Evolutionary conservation across 2,113 vertebrate genomes (phyloP).

Genomic region (Entelurus aequoreus): DNA sequence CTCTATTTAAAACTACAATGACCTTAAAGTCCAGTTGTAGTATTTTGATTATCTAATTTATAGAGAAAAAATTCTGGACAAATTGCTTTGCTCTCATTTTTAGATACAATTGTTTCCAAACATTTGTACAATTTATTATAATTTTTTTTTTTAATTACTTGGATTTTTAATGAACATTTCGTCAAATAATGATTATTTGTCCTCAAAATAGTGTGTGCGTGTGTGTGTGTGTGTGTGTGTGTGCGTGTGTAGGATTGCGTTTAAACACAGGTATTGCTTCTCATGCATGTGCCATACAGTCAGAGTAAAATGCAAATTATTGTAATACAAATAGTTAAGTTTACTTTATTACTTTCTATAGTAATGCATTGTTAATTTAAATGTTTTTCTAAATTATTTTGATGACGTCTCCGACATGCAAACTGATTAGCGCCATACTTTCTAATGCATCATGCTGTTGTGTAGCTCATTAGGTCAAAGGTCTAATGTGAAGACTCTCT

Average conservation of each 20-base stretch:
- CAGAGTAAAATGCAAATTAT: not conserved
- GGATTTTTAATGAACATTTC: slow-evolving; percentile 11
- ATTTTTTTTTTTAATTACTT: slow-evolving; percentile 9
- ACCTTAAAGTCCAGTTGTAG: slow-evolving; percentile 11
- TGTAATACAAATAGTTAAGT: slow-evolving; percentile 4
- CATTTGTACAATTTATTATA: slow-evolving; percentile 14
- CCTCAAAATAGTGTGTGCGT: not conserved
- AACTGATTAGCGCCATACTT: slow-evolving; percentile 14
- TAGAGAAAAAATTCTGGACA: slow-evolving; percentile 19
- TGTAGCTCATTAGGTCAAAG: slow-evolving; percentile 37
- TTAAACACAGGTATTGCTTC: not conserved
- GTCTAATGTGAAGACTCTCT: slow-evolving; percentile 33
- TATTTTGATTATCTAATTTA: slow-evolving; percentile 29
- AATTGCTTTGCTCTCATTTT: slow-evolving; percentile 16
- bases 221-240: slow-evolving; percentile 6
- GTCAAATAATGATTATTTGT: not conserved
- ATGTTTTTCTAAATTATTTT: not conserved
- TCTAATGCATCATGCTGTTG: slow-evolving; percentile 24
- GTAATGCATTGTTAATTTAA: not conserved
- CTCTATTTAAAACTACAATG: slow-evolving; percentile 11
- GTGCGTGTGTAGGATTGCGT: slow-evolving; percentile 6
- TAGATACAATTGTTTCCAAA: slow-evolving; percentile 10
- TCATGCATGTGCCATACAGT: not conserved
- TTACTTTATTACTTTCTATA: not conserved
- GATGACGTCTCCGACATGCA: slow-evolving; percentile 11